Base-by-base conservation (phyloP, 2,113 vertebrate species). In the Rhegmatorhina hoffmannsi region DNA sequence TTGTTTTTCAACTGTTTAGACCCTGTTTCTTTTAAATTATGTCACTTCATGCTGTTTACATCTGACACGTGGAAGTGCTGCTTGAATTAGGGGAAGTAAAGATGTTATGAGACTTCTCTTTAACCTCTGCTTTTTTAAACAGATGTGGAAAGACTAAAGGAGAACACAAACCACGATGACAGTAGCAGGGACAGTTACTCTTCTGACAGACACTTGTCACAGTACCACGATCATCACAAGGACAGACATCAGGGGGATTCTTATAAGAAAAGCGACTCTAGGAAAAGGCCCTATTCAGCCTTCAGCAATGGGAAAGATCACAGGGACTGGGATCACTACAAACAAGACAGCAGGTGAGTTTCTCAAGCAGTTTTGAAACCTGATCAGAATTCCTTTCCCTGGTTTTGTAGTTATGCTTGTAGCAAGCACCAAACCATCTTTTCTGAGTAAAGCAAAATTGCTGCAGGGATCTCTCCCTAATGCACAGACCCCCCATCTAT, bases 301-400 rank as follows among this genome's bases (percentile, higher is more conserved):
- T 99, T 99, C 80, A 99, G 99, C 97, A 99, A 99, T 9, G 99
- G 99, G 73, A 99, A 99, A 98, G 99, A 99, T 79, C 99, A 99
- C 96, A 95, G 99, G 63, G 99, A 99, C 59, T 98, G 99, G 98
- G 99, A 99, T 97, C 98, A 99, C 97, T 99, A 99, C 94, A 98
- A 99, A 97, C 98, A 98, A 53, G 99, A 99, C 67, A 98, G 97
- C 97, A 98, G 98, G 98, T 98, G 47, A 91, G 79, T 79, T 90
- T 28, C 44, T 38, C 53, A 10, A 63, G 28, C 75, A 79, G 13
- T 52, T 53, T 40, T 46, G 58, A 50, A 69, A 72, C 34, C 10
- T 26, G 6, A 29, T 82, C 18, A 49, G 62, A 86, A 75, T 66
- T 89, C 33, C 8, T 11, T 82, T 77, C 7, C 11, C 80, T 52